Evolutionary conservation across 2,888 invertebrate species (phyloP).

Genomic region (Ctenicera cuprea): DNA sequence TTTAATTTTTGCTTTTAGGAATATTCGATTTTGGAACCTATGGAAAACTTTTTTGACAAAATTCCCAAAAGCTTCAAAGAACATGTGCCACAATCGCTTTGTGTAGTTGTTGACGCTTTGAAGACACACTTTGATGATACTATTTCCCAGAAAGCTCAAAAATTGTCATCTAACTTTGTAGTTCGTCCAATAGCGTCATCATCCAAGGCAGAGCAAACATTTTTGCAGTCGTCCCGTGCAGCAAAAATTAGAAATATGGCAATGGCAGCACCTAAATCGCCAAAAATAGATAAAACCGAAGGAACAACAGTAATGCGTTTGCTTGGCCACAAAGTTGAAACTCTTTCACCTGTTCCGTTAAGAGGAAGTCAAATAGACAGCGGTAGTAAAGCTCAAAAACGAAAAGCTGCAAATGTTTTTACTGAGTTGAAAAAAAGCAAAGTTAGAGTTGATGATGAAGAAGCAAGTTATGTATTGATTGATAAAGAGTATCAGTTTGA

Average conservation of each 20-base stretch:
- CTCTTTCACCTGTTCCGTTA: background rate
- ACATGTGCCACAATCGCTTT: background rate
- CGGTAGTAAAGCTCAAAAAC: background rate
- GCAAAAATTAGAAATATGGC: slow-evolving; percentile 23
- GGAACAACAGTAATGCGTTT: background rate
- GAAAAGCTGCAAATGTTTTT: slow-evolving; percentile 2
- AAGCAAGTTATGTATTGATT: slow-evolving; percentile 78
- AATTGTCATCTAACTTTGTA: background rate
- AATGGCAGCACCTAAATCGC: background rate
- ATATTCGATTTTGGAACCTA: background rate
- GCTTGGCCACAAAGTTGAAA: slow-evolving; percentile 14
- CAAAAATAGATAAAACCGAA: background rate
- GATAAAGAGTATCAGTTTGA: slow-evolving; percentile 82
- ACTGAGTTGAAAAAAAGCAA: slow-evolving; percentile 3
- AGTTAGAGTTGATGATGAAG: slow-evolving; percentile 73
- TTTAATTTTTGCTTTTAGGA: background rate
- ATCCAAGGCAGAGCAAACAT: background rate
- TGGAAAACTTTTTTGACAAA: background rate
- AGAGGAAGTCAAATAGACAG: slow-evolving; percentile 26
- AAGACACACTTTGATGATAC: background rate
- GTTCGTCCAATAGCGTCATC: background rate
- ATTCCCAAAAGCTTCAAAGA: background rate
- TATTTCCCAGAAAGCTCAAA: background rate
- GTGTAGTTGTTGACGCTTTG: background rate
- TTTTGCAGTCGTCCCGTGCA: background rate